Percentiles rank a stretch among this genome's conserved stretches.
Evolutionary conservation across 2,888 invertebrate species (phyloP).

Genomic region (Schizaphis graminum): DNA sequence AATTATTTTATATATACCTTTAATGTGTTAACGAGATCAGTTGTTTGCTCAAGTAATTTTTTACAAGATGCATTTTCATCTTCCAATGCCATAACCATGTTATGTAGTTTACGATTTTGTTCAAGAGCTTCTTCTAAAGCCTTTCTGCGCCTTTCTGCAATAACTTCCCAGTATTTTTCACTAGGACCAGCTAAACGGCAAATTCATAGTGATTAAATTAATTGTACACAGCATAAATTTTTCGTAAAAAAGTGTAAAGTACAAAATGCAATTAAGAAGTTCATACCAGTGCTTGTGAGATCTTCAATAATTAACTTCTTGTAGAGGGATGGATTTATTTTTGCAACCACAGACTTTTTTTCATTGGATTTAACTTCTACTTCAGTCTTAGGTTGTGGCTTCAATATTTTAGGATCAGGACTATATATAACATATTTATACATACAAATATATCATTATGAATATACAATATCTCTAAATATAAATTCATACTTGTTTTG

Average conservation of each 20-base stretch:
- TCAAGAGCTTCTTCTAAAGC: constrained; percentile 81
- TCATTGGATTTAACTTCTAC: background rate
- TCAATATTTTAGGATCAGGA: background rate
- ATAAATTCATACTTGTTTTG: constrained; percentile 16
- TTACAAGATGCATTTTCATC: constrained; percentile 80
- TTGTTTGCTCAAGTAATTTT: constrained; percentile 82
- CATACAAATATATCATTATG: background rate
- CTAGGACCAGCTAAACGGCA: constrained; percentile 46
- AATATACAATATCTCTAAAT: background rate
- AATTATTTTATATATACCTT: constrained; percentile 72
- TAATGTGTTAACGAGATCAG: constrained; percentile 82
- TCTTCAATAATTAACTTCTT: constrained; percentile 56
- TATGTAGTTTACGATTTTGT: constrained; percentile 78
- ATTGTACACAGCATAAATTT: background rate
- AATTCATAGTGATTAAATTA: background rate
- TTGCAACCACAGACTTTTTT: background rate
- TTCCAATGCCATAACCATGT: constrained; percentile 73
- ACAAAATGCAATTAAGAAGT: background rate
- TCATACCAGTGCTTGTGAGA: constrained; percentile 48
- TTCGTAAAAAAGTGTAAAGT: background rate
- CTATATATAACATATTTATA: background rate
- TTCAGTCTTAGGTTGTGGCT: constrained; percentile 9
- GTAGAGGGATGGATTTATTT: constrained; percentile 50
- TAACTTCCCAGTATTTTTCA: constrained; percentile 79
- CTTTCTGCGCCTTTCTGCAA: constrained; percentile 81